A percentile compares a stretch with the other conserved stretches of the same genome.
These are phyloP conservation scores for Agrochola circellaris DNA, from an alignment of 2,888 invertebrate genomes.

Conservation along the genomic window DNA sequence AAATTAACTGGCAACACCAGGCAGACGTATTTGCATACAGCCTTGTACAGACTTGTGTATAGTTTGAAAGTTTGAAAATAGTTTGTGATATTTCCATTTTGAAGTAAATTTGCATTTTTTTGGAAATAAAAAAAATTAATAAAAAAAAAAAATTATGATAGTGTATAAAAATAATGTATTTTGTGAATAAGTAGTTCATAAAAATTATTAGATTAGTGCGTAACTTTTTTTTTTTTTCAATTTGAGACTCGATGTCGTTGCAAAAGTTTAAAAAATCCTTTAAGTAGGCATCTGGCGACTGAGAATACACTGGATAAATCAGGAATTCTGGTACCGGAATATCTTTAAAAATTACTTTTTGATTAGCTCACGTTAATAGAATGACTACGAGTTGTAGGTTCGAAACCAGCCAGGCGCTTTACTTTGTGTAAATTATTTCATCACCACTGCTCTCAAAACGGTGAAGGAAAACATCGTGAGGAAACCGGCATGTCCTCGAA, in stretches of 20 bases:
- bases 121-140: constrained; percentile 46
- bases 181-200: constrained; percentile 66
- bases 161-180: constrained; percentile 67
- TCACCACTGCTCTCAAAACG: no score
- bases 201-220: constrained; percentile 45
- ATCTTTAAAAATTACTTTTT: not conserved
- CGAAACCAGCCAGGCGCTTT: no score
- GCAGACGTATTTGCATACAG: constrained; percentile 48
- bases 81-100: constrained; percentile 67
- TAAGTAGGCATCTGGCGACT: not conserved
- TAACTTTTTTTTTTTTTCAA: constrained; percentile 32
- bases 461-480: no score
- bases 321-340: not conserved
- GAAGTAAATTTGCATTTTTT: constrained; percentile 66
- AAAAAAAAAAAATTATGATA: constrained; percentile 58
- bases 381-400: no score
- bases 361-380: no score
- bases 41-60: constrained; percentile 65
- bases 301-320: not conserved
- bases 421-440: no score
- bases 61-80: constrained; percentile 64
- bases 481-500: no score
- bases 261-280: not conserved
- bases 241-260: constrained; percentile 36
- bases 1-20: constrained; percentile 57